A percentile compares a stretch with the other conserved stretches of the same genome.
These are phyloP conservation scores for Drosophila fuyamai DNA, from an alignment of 1,140 invertebrate genomes.

Conservation along the genomic window DNA sequence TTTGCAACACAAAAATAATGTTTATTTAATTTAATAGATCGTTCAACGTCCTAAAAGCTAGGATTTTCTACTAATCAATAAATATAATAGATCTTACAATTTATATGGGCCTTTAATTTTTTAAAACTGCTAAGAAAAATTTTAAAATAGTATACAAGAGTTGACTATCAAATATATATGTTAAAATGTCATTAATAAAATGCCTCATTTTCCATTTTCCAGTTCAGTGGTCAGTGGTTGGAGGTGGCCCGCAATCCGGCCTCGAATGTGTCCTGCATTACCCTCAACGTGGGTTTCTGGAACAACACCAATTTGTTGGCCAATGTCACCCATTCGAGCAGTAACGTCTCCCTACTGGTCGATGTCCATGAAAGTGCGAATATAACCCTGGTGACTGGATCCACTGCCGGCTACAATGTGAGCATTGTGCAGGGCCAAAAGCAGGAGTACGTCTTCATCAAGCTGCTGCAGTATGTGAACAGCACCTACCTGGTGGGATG, in stretches of 20 bases:
- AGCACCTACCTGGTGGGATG: slow-evolving; percentile 49
- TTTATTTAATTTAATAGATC: too few species aligned
- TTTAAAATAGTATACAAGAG: too few species aligned
- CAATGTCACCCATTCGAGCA: slow-evolving; percentile 41
- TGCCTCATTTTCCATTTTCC: not conserved
- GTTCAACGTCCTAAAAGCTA: too few species aligned
- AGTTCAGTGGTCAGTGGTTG: slow-evolving; percentile 47
- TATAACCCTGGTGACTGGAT: slow-evolving; percentile 6
- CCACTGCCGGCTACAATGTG: slow-evolving; percentile 49
- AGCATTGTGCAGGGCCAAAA: not conserved
- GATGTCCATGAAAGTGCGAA: slow-evolving; percentile 33
- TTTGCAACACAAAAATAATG: too few species aligned
- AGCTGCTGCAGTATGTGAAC: slow-evolving; percentile 37
- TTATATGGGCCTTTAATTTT: too few species aligned
- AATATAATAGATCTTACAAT: too few species aligned
- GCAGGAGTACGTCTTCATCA: slow-evolving; percentile 8
- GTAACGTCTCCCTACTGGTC: slow-evolving; percentile 9
- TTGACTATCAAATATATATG: too few species aligned
- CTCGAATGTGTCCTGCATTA: slow-evolving; percentile 22
- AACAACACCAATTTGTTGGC: slow-evolving; percentile 33
- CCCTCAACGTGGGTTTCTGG: not conserved
- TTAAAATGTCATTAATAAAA: not conserved
- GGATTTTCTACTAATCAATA: too few species aligned
- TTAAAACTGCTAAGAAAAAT: too few species aligned
- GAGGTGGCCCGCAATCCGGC: slow-evolving; percentile 58